Base-by-base conservation (phyloP, 2,888 invertebrate species). In the Schizotus pectinicornis region DNA sequence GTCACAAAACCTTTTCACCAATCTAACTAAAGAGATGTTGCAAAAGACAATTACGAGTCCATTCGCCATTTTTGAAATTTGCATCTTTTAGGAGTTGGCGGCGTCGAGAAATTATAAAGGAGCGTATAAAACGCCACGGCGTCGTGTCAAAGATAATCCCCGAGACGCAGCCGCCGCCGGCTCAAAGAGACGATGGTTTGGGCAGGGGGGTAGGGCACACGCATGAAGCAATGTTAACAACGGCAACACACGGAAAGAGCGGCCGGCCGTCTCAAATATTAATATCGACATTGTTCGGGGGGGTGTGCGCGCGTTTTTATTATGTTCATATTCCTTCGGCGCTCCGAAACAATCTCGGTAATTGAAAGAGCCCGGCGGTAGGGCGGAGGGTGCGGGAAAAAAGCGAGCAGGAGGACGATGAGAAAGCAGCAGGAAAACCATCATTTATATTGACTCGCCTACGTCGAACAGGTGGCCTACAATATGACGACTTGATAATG, bases 271-370 rank as follows among this genome's bases (percentile, higher is more conserved):
- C 34, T 51, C 51, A 51, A 51, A 51, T 51, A 51, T 51, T 51
- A 51, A 51, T 51, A 51, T 51, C 43, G 42, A 51, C 43, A 43
- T 51, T 43, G 42, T 39, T 43, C 36, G 43, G 51, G 43, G 22
- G 22, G 2, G 22, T 22, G 22, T 22, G 22, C 30, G 42, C 35
- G 42, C 37, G 42, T 43, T 51, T 43, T 43, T 51, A 51, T 51
- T 51, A 51, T 51, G 51, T 51, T 51, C 51, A 43, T 22, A 22
- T 51, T 51, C 51, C 37, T 51, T 51, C 51, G 33, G 43, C 42
- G 36, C 43, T 42, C 14, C 33, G 43, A 51, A 51, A 51, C 43
- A 51, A 51, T 51, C 51, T 51, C 51, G 43, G 51, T 51, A 51
- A 51, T 42, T 51, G 51, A 51, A 51, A 51, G 51, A 35, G 41